Conservation (phyloP, 2,113 vertebrate species). For the Odocoileus virginianus region DNA sequence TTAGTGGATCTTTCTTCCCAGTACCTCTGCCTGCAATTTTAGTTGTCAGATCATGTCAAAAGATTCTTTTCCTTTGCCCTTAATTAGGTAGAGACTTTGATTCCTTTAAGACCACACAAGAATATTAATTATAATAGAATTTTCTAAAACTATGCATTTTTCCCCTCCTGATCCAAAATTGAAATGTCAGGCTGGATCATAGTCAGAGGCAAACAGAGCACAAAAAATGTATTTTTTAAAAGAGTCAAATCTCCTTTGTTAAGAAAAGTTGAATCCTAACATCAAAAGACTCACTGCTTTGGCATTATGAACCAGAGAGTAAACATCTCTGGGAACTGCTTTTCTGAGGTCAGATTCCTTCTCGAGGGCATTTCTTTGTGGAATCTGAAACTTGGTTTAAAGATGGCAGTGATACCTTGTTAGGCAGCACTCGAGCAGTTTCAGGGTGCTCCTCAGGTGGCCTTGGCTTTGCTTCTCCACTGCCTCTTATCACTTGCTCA, state of each 20-base stretch:
- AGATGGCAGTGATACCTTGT: neutral
- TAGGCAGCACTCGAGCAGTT: neutral
- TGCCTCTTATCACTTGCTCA: neutral
- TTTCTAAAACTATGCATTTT: slow-evolving; percentile 4
- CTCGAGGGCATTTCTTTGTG: neutral
- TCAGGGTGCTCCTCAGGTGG: neutral
- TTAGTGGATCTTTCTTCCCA: neutral
- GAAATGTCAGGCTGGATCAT: neutral
- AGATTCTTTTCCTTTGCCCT: neutral
- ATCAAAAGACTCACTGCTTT: neutral
- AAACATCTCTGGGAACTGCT: neutral
- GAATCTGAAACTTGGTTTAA: neutral
- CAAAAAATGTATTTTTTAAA: neutral
- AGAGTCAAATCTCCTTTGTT: neutral
- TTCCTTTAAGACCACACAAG: neutral
- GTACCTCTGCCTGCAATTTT: neutral
- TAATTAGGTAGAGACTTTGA: neutral
- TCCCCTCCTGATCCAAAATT: neutral
- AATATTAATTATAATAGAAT: neutral
- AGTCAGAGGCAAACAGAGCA: neutral
- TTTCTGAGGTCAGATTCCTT: neutral
- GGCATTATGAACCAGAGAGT: neutral
- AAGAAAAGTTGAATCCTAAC: neutral
- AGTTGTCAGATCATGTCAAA: neutral
- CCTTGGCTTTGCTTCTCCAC: neutral